Evolutionary conservation across 2,888 invertebrate genomes (phyloP).

Genomic region (Microplitis deprimator): DNA sequence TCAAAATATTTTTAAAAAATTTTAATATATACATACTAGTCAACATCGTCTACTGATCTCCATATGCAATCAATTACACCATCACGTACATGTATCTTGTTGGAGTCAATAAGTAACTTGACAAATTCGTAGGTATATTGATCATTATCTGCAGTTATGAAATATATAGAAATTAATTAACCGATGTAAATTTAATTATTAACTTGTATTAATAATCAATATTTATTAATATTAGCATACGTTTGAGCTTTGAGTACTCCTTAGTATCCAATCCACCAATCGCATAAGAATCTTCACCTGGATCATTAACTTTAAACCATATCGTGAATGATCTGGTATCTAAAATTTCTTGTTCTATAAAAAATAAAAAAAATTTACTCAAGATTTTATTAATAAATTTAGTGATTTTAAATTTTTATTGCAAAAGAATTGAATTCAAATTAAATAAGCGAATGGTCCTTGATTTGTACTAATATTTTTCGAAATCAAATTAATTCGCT

Average conservation of each 20-base stretch:
- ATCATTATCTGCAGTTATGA: not conserved
- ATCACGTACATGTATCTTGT: too few relatives aligned
- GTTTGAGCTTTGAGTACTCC: not conserved
- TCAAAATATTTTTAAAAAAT: too few relatives aligned
- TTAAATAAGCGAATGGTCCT: too few relatives aligned
- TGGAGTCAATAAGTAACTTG: not conserved
- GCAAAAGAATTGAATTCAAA: not conserved
- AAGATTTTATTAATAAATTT: too few relatives aligned
- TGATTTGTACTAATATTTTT: too few relatives aligned
- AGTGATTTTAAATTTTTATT: not conserved
- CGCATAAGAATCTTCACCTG: not conserved
- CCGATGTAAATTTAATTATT: not conserved
- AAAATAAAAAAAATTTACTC: too few relatives aligned
- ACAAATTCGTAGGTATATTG: not conserved
- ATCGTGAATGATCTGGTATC: not conserved
- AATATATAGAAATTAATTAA: not conserved
- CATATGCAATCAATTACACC: not conserved
- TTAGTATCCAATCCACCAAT: not conserved
- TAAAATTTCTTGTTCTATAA: not conserved
- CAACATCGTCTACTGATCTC: too few relatives aligned
- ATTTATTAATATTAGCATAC: not conserved
- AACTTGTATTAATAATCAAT: not conserved
- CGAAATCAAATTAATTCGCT: too few relatives aligned
- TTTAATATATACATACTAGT: too few relatives aligned
- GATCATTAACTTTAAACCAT: not conserved